Evolutionary conservation across 2,113 vertebrate species (phyloP).

Genomic region (Cavia aperea): DNA sequence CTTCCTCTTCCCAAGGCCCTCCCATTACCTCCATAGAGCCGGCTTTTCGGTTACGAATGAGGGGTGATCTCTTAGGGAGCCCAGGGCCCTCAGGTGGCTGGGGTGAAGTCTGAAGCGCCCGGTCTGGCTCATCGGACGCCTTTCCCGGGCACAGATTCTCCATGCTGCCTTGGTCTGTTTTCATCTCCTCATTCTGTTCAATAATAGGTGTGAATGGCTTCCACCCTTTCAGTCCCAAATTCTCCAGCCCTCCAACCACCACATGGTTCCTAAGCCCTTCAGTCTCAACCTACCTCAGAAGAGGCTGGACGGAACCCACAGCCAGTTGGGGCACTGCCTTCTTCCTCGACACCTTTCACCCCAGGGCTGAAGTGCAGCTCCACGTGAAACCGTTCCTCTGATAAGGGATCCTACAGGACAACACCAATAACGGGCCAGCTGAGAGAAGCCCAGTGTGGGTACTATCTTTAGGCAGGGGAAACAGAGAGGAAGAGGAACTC

Average conservation of each 20-base stretch:
- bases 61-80: constrained; percentile 85
- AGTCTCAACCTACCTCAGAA: constrained; percentile 81
- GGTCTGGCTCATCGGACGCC: constrained; percentile 80
- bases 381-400: constrained; percentile 96
- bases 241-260: neutral
- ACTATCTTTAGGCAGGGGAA: neutral
- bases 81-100: constrained; percentile 79
- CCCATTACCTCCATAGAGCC: constrained; percentile 95
- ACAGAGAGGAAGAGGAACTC: constrained; percentile 25
- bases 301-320: constrained; percentile 96
- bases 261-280: neutral
- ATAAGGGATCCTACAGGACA: constrained; percentile 84
- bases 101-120: constrained; percentile 74
- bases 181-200: constrained; percentile 87
- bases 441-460: neutral
- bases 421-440: neutral
- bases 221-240: neutral
- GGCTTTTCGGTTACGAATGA: constrained; percentile 90
- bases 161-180: constrained; percentile 86
- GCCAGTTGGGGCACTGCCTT: constrained; percentile 89
- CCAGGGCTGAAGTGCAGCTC: constrained; percentile 98
- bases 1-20: neutral
- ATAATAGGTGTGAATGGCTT: neutral
- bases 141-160: constrained; percentile 82
- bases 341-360: constrained; percentile 92